These are phyloP conservation scores for Oncorhynchus mykiss DNA, from an alignment of 2,113 vertebrate genomes.

Conservation along the genomic window DNA sequence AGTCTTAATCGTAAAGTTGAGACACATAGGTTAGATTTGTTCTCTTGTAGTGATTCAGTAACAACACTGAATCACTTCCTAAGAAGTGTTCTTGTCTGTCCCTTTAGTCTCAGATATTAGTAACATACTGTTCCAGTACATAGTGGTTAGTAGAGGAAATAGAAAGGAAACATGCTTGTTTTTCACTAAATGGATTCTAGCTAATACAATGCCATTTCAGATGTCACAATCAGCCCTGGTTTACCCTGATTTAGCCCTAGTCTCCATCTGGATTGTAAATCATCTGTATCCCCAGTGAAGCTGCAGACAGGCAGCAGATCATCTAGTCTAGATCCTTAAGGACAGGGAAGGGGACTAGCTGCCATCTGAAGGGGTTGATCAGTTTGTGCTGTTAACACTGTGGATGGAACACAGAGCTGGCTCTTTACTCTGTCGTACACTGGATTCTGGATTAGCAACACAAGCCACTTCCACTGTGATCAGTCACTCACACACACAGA, in stretches of 20 bases:
- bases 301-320: slow-evolving; percentile 47
- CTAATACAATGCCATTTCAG: background rate
- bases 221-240: slow-evolving; percentile 12
- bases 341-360: slow-evolving; percentile 63
- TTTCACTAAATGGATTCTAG: background rate
- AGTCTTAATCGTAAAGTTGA: background rate
- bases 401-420: slow-evolving; percentile 62
- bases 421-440: slow-evolving; percentile 71
- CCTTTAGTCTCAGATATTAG: background rate
- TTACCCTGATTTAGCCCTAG: slow-evolving; percentile 60
- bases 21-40: background rate
- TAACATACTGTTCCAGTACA: background rate
- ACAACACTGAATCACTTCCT: too few relatives aligned
- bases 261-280: slow-evolving; percentile 55
- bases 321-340: slow-evolving; percentile 60
- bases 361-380: slow-evolving; percentile 73
- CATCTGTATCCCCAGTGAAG: slow-evolving; percentile 68
- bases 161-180: background rate
- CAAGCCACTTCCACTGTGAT: slow-evolving; percentile 69
- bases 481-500: slow-evolving; percentile 62
- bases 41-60: too few relatives aligned
- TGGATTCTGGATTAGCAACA: slow-evolving; percentile 72
- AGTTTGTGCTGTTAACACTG: slow-evolving; percentile 34
- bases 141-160: background rate
- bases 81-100: background rate